These are phyloP conservation scores for Pogonognathellus flavescens DNA, from an alignment of 1,140 invertebrate species.

Conservation along the genomic window DNA sequence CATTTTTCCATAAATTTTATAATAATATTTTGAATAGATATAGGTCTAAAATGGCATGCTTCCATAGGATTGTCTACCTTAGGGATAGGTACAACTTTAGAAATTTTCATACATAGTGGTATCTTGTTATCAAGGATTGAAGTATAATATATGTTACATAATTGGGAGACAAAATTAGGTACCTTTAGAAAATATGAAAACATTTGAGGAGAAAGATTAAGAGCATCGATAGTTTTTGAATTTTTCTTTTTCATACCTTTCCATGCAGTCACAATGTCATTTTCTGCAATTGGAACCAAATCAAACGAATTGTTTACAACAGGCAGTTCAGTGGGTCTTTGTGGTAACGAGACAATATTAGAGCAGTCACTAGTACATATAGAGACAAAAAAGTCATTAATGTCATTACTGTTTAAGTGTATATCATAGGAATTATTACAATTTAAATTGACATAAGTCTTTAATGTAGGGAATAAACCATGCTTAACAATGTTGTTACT, in stretches of 20 bases:
- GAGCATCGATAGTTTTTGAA: neutral
- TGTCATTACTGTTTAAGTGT: neutral
- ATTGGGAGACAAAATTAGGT: neutral
- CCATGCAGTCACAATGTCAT: neutral
- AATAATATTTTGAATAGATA: neutral
- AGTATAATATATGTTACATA: neutral
- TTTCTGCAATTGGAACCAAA: too few species aligned
- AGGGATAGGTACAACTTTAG: neutral
- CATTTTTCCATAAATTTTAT: constrained; percentile 1
- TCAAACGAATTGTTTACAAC: neutral
- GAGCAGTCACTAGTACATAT: neutral
- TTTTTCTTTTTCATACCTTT: neutral
- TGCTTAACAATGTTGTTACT: too few species aligned
- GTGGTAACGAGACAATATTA: neutral
- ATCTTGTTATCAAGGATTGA: neutral
- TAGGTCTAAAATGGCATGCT: neutral
- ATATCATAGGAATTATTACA: neutral
- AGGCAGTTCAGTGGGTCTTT: neutral
- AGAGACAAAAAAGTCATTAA: constrained; percentile 11
- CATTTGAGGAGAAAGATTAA: neutral
- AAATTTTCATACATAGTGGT: neutral
- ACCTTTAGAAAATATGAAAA: neutral
- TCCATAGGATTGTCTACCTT: neutral
- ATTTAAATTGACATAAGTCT: neutral
- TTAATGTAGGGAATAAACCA: neutral